These are phyloP conservation scores for Callyntrura guangdongensis DNA, from an alignment of 2,888 invertebrate genomes.

Conservation along the genomic window DNA sequence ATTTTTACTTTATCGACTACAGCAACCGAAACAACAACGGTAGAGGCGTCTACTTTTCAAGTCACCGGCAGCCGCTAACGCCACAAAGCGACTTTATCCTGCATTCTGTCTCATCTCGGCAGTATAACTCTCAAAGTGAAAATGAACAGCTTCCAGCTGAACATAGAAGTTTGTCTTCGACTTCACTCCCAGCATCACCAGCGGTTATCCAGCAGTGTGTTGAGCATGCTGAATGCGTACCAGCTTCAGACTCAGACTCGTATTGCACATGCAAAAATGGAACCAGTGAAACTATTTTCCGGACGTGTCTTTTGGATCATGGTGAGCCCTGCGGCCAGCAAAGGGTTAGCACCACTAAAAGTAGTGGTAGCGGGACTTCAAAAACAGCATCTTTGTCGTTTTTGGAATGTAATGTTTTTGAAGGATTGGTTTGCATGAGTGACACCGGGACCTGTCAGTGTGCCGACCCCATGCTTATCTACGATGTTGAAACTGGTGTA, in stretches of 20 bases:
- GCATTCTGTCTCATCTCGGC: constrained; percentile 45
- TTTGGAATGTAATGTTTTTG: constrained; percentile 69
- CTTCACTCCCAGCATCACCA: background rate
- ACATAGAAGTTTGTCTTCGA: constrained; percentile 1
- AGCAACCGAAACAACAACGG: background rate
- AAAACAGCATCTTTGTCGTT: background rate
- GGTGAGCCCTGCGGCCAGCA: constrained; percentile 70
- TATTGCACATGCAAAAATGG: constrained; percentile 74
- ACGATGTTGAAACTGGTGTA: constrained; percentile 55
- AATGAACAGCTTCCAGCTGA: constrained; percentile 26
- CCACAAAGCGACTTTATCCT: background rate
- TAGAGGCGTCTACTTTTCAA: constrained; percentile 1
- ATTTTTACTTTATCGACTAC: constrained; percentile 41
- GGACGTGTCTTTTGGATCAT: constrained; percentile 78
- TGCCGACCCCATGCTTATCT: constrained; percentile 74
- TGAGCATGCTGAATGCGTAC: constrained; percentile 65
- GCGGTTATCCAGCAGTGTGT: constrained; percentile 52
- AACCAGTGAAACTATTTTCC: constrained; percentile 66
- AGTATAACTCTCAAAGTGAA: background rate
- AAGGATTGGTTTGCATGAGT: constrained; percentile 75
- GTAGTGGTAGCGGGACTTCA: background rate
- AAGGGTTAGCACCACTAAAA: background rate
- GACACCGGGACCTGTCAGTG: constrained; percentile 75
- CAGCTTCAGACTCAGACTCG: constrained; percentile 16
- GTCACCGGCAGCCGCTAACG: background rate